Conservation (phyloP, 1,140 invertebrate genomes). For the Drosophila obscura region DNA sequence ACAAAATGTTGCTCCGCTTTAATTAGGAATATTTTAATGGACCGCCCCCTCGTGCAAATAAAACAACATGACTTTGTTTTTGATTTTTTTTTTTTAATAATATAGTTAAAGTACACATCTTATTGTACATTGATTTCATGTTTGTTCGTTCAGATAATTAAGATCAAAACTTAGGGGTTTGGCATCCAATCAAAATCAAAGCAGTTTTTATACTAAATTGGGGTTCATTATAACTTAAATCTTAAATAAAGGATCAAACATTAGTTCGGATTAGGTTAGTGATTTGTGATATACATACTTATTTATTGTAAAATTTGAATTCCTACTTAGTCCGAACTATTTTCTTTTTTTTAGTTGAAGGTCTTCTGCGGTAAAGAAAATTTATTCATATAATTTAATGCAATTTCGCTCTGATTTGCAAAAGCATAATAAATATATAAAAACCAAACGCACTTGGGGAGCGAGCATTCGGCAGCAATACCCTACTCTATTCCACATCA, state of each 20-base stretch:
- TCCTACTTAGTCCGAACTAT: conserved; percentile 3
- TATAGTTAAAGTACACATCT: conserved; percentile 47
- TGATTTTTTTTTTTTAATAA: conserved; percentile 37
- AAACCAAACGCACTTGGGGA: neutral
- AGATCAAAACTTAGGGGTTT: conserved; percentile 4
- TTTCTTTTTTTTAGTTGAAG: neutral
- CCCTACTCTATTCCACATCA: neutral
- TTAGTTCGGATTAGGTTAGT: neutral
- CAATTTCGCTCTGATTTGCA: neutral
- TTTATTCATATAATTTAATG: conserved; percentile 11
- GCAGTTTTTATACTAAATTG: conserved; percentile 7
- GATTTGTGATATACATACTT: neutral
- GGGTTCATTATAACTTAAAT: conserved; percentile 13
- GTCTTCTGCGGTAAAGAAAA: too few species aligned
- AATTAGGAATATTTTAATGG: too few species aligned
- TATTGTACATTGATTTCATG: conserved; percentile 46
- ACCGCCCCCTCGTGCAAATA: conserved; percentile 2
- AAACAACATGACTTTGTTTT: conserved; percentile 36
- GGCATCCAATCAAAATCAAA: conserved; percentile 29
- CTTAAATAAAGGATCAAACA: conserved; percentile 13
- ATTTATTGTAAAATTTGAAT: neutral
- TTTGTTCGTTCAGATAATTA: conserved; percentile 36
- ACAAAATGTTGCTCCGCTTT: conserved; percentile 7
- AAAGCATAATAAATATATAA: neutral
- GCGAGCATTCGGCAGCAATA: neutral